These are phyloP conservation scores for Centropristis striata DNA, from an alignment of 2,113 vertebrate genomes.

Conservation along the genomic window DNA sequence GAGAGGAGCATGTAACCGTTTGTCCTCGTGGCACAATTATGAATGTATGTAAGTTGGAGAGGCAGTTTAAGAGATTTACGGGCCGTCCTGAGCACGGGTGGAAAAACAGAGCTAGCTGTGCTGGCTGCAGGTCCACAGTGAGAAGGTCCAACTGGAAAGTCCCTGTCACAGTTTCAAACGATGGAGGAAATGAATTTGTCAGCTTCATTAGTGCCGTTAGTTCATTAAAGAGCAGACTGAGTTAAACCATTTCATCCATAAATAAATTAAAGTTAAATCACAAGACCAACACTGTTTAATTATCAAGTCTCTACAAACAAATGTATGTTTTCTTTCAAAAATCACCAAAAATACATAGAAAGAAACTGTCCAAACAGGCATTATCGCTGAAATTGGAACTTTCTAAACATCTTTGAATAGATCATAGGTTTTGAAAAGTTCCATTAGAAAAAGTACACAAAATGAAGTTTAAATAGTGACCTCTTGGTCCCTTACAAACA, in stretches of 20 bases:
- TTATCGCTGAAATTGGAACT: no score
- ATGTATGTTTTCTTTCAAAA: no score
- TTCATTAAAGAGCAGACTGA: neutral
- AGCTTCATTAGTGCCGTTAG: conserved; percentile 14
- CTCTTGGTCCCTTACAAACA: no score
- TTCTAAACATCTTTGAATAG: no score
- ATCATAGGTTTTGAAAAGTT: no score
- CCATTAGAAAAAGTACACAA: no score
- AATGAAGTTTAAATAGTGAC: no score
- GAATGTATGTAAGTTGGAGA: neutral
- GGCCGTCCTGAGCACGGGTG: neutral
- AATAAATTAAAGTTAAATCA: neutral
- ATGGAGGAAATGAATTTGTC: conserved; percentile 34
- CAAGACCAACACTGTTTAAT: neutral
- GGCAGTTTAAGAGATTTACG: conserved; percentile 16
- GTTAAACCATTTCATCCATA: neutral
- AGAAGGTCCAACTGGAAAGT: conserved; percentile 40
- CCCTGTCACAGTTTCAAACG: conserved; percentile 6
- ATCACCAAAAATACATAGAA: no score
- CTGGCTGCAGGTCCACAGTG: neutral
- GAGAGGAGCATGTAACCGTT: neutral
- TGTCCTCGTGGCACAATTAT: conserved; percentile 1
- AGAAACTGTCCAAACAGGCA: no score
- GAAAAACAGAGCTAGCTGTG: conserved; percentile 25
- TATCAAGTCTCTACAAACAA: no score